Percentiles rank a stretch among this genome's conserved stretches.
Conservation (phyloP, 1,140 invertebrate species). For the Zophobas morio region DNA sequence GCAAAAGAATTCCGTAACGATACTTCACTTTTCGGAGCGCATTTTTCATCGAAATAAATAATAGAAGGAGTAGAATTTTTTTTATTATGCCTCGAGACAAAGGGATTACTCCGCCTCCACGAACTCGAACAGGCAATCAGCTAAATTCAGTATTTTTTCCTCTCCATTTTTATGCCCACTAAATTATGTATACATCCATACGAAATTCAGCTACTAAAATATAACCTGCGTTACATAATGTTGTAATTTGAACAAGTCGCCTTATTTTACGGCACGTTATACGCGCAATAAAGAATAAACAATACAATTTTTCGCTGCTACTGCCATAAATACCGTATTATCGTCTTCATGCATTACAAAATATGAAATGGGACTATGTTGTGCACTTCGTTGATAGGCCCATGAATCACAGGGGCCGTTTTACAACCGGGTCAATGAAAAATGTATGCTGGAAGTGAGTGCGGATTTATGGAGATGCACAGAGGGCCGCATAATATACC, state of each 20-base stretch:
- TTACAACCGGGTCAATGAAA: conserved; percentile 22
- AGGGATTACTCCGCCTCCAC: conserved; percentile 24
- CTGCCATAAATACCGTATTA: conserved; percentile 29
- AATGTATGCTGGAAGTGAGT: conserved; percentile 23
- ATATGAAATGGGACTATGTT: conserved; percentile 17
- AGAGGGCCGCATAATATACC: neutral
- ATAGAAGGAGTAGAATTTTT: conserved; percentile 24
- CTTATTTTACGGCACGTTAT: conserved; percentile 38
- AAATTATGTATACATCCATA: conserved; percentile 37
- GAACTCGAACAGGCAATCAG: conserved; percentile 34
- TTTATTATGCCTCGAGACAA: conserved; percentile 32
- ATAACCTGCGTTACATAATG: conserved; percentile 34
- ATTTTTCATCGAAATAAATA: conserved; percentile 35
- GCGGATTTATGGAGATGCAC: conserved; percentile 5
- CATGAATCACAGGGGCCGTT: conserved; percentile 17
- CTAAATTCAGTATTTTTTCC: conserved; percentile 30
- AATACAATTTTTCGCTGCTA: conserved; percentile 32
- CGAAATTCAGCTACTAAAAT: conserved; percentile 26
- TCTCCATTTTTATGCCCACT: conserved; percentile 28
- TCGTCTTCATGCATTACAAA: conserved; percentile 42
- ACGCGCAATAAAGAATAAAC: conserved; percentile 38
- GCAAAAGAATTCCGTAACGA: conserved; percentile 21
- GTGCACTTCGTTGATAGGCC: conserved; percentile 44
- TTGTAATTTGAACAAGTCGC: conserved; percentile 37
- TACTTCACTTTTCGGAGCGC: conserved; percentile 7